Evolutionary conservation across 1,140 invertebrate genomes (phyloP), one percentile per base, ranked within the genome.

Genomic region (Octopus bimaculoides): DNA sequence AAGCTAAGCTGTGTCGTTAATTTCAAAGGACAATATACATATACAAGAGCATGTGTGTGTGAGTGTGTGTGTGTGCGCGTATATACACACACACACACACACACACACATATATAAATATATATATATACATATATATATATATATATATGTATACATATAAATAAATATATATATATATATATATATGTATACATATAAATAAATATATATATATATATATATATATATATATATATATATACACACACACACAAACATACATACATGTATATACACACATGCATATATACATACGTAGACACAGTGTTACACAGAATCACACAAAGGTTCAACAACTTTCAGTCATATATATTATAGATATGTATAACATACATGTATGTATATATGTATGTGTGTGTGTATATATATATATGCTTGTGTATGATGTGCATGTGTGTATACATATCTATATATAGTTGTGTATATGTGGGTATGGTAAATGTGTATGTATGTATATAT

Each of bases 201-300:
- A 61, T 61, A 61, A 9, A 61, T 61, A 61, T 61, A 61, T 61
- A 61, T 9, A 61, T 61, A 61, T 61, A 61, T 61, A 61, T 61
- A 61, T 61, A 61, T 61, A 61, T 61, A 61, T 61, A 61, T 61
- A 61, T 61, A 61, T 61, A 61, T 61, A 61, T 61, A 61, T 10
- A 61, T 61, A 61, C 3, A 61, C 3, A 61, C 3, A 61, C 3
- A 61, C 3, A 61, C 1, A 61, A 0, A 61, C 17, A 61, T 3
- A 61, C 3, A 61, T 3, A 61, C 3, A 3, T 10, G 3, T 61
- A 61, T 61, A 61, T 3, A 61, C 17, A 61, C 17, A 61, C 3
- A 3, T 3, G 3, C 3, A 61, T 61, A 61, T 61, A 61, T 3
- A 61, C 3, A 61, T 3, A 61, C 3, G 3, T 1, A 61, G 1